A percentile compares a stretch with the other conserved stretches of the same genome.
phyloP scores from a whole-genome alignment of 2,888 invertebrate species.

The Perdita meconis region DNA sequence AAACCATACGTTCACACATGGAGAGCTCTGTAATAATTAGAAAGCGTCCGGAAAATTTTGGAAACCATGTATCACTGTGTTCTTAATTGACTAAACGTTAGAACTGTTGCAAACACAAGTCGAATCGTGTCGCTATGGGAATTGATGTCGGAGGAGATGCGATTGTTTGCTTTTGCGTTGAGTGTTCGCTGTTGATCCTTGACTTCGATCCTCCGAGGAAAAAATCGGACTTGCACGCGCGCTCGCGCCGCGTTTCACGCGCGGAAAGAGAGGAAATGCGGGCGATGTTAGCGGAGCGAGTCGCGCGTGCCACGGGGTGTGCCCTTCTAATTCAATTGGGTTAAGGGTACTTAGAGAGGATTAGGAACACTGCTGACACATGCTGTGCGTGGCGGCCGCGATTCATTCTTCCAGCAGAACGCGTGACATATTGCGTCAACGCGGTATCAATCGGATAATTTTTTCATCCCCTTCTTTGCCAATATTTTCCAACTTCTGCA shows the following conservation, averaged over 20 bases:
- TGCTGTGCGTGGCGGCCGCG: constrained; percentile 65
- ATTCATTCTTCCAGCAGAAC: constrained; percentile 34
- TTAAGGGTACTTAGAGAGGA: constrained; percentile 81
- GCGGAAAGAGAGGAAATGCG: constrained; percentile 56
- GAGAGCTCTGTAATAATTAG: too few species aligned
- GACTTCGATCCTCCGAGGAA: not conserved
- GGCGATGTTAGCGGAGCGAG: constrained; percentile 39
- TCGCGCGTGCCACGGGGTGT: constrained; percentile 60
- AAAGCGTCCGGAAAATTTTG: too few species aligned
- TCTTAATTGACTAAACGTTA: not conserved
- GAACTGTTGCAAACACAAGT: not conserved
- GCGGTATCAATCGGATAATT: not conserved
- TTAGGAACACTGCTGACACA: constrained; percentile 82
- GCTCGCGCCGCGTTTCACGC: constrained; percentile 40
- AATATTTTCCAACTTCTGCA: not conserved
- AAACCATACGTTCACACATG: too few species aligned
- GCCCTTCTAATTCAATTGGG: constrained; percentile 81
- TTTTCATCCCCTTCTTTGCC: not conserved
- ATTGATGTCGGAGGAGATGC: constrained; percentile 38
- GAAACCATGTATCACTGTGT: not conserved
- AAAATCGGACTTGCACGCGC: constrained; percentile 25
- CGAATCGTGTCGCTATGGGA: constrained; percentile 14
- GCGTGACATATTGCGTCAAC: constrained; percentile 5
- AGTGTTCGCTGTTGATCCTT: not conserved
- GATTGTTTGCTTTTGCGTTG: constrained; percentile 40